Base-by-base conservation (phyloP, 2,888 invertebrate species). In the Trissonchulus latispiculum region DNA sequence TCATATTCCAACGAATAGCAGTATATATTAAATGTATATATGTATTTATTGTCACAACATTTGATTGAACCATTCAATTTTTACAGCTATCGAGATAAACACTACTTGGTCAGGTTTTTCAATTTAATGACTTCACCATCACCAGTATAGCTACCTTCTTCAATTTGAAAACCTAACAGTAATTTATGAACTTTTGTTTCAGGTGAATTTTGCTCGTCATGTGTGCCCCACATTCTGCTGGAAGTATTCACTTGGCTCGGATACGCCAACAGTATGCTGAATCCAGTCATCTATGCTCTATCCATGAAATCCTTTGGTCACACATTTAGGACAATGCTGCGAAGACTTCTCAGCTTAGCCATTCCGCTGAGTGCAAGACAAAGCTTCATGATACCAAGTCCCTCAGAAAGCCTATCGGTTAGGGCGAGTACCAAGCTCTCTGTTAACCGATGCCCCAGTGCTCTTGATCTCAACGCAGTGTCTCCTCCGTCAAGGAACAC, bases 241-340 rank as follows among this genome's bases (percentile, higher is more conserved):
- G 70, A 66, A 28, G 1, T 59, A 36, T 74, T 74, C 74, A 74
- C 75, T 0, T 75, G 75, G 75, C 61, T 75, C 3, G 75, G 75
- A 28, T 75, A 75, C 75, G 28, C 36, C 23, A 75, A 75, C 72
- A 64, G 64, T 64, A 28, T 61, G 8, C 23, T 74, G 31, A 75
- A 75, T 61, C 75, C 75, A 23, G 15, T 74, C 8, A 74, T 74
- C 29, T 75, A 74, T 70, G 70, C 74, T 2, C 18, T 74, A 18
- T 72, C 73, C 18, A 75, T 75, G 75, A 48, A 64, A 33, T 48
- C 70, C 2, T 75, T 74, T 64, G 66, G 70, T 3, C 70, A 61
- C 2, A 72, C 71, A 8, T 36, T 74, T n/a, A 8, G 48, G 8
- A 48, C 48, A 23, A 15, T 48, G 23, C 8, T 48, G 48, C 48